Conservation (phyloP, 2,797 vertebrate genomes). For the Lacerta bilineata region DNA sequence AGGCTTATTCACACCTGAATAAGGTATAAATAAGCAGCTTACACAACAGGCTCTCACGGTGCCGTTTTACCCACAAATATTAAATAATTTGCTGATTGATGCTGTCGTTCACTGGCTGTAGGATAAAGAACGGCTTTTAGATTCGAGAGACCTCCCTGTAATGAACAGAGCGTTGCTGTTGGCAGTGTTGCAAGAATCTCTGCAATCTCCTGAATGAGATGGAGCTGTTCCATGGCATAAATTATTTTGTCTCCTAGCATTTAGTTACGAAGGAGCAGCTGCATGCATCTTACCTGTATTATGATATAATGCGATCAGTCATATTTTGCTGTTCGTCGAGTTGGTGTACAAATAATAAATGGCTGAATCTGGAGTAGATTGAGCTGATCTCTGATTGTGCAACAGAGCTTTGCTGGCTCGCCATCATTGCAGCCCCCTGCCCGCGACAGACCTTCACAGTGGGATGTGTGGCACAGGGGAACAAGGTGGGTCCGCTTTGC, state of each 20-base stretch:
- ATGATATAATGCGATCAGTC: background rate
- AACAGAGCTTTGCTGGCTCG: background rate
- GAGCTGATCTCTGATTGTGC: background rate
- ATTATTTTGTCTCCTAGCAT: background rate
- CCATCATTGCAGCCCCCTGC: background rate
- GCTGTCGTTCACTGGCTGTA: background rate
- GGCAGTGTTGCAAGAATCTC: background rate
- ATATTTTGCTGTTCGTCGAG: background rate
- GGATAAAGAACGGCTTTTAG: background rate
- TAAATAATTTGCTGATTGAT: conserved; percentile 17
- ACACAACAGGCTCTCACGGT: conserved; percentile 31
- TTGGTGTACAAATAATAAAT: background rate
- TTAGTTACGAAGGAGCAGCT: background rate
- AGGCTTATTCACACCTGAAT: conserved; percentile 71
- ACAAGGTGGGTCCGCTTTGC: too few species aligned
- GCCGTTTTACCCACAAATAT: background rate
- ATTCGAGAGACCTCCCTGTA: background rate
- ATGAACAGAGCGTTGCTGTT: background rate
- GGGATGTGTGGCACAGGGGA: background rate
- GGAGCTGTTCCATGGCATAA: background rate
- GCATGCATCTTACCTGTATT: background rate
- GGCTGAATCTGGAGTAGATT: background rate
- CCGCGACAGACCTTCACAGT: background rate
- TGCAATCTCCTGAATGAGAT: background rate
- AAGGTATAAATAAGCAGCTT: conserved; percentile 39